Conservation (phyloP, 2,888 invertebrate genomes). For the Phorcus lineatus region DNA sequence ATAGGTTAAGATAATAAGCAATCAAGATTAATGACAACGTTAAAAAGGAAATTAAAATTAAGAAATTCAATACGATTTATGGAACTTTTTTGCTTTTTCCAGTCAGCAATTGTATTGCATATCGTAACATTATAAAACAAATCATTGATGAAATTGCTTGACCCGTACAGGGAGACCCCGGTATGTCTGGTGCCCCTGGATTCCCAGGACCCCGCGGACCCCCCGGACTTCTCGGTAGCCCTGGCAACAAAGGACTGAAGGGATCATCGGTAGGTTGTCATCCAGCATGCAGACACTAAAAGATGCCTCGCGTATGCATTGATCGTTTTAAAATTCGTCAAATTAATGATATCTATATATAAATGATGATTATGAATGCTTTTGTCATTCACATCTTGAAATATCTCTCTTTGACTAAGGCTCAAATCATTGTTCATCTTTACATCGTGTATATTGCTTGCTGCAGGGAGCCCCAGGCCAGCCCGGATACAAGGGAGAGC, state of each 20-base stretch:
- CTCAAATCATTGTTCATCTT: too few species aligned
- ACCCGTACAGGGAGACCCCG: slow-evolving; percentile 48
- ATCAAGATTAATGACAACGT: too few species aligned
- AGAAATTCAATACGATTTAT: not conserved
- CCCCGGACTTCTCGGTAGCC: slow-evolving; percentile 58
- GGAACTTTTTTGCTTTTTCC: not conserved
- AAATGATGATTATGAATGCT: too few species aligned
- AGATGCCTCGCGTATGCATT: too few species aligned
- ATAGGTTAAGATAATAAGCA: too few species aligned
- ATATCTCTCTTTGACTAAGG: too few species aligned
- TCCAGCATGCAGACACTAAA: not conserved
- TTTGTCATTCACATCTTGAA: too few species aligned
- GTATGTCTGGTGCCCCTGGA: slow-evolving; percentile 52
- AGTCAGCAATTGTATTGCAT: not conserved
- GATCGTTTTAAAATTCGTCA: too few species aligned
- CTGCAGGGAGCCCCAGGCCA: slow-evolving; percentile 80
- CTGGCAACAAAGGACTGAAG: slow-evolving; percentile 59
- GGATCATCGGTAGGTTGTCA: slow-evolving; percentile 56
- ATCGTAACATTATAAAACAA: too few species aligned
- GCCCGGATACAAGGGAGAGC: slow-evolving; percentile 69
- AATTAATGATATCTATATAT: not conserved
- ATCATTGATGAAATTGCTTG: not conserved
- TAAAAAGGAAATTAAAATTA: too few species aligned
- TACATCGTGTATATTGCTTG: too few species aligned
- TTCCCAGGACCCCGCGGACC: slow-evolving; percentile 65